Percentiles rank a stretch among this genome's conserved stretches.
Evolutionary conservation across 53 echinoderm and acorn worm species (phyloP).

Genomic region (Pentamera pediparva): DNA sequence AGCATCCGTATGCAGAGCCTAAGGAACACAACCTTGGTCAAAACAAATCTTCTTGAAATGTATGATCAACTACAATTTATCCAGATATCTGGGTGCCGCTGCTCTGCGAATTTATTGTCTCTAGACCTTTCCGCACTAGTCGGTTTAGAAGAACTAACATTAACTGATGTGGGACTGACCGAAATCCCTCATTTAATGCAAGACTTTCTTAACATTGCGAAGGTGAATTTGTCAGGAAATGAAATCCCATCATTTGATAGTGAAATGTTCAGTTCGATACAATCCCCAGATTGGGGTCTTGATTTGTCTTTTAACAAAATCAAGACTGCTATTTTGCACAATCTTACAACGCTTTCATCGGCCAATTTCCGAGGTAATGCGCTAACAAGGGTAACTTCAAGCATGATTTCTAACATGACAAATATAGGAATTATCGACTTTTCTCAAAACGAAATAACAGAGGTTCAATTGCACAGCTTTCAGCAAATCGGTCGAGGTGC

Average conservation of each 20-base stretch:
- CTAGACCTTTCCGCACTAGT: neutral
- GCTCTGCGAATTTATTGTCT: neutral
- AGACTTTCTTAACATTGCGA: neutral
- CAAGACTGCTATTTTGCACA: neutral
- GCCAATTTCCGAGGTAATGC: neutral
- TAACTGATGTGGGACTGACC: neutral
- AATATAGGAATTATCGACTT: neutral
- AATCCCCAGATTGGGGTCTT: neutral
- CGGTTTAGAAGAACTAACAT: neutral
- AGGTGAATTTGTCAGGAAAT: neutral
- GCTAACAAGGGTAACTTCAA: neutral
- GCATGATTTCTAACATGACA: neutral
- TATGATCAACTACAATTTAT: neutral
- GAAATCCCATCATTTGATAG: neutral
- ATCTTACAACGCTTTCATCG: neutral
- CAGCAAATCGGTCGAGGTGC: neutral
- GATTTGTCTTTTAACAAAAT: conserved; percentile 8
- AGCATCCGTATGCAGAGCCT: neutral
- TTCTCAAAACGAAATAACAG: conserved; percentile 2
- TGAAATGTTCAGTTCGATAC: neutral
- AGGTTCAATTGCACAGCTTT: neutral
- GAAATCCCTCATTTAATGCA: neutral
- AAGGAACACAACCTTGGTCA: neutral
- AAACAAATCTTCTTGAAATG: neutral
- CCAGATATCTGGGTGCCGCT: neutral